Conservation (phyloP, 2,888 invertebrate species). For the Drosophila stalkeri region DNA sequence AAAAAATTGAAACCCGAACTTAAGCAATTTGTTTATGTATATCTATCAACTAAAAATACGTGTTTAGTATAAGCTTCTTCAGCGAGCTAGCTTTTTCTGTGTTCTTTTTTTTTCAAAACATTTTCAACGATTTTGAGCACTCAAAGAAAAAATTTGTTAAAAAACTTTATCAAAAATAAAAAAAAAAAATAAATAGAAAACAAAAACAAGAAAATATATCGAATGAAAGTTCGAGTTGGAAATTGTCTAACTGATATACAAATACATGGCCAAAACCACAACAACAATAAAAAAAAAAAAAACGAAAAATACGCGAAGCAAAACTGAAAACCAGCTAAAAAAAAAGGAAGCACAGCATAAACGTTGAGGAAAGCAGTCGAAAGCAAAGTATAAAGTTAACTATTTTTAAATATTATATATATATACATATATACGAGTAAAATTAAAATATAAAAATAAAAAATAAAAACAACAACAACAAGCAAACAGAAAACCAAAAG, state of each 20-base stretch:
- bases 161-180: background rate
- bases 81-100: background rate
- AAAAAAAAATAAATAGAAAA: background rate
- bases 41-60: constrained; percentile 25
- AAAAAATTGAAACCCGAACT: constrained; percentile 4
- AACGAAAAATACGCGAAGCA: constrained; percentile 17
- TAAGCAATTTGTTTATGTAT: constrained; percentile 54
- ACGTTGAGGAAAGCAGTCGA: constrained; percentile 50
- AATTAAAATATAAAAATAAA: constrained; percentile 25
- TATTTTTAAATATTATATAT: constrained; percentile 81
- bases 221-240: constrained; percentile 19
- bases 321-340: constrained; percentile 5
- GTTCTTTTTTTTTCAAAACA: constrained; percentile 1
- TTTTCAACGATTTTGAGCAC: constrained; percentile 9
- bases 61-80: constrained; percentile 5
- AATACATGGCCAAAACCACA: constrained; percentile 49
- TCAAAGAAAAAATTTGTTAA: background rate
- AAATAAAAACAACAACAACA: background rate
- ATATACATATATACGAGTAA: constrained; percentile 38
- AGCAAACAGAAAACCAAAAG: background rate
- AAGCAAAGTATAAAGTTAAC: constrained; percentile 84
- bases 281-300: constrained; percentile 17
- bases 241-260: constrained; percentile 9
- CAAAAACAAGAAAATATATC: background rate
- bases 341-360: constrained; percentile 11